phyloP scores from a whole-genome alignment of 1,140 invertebrate genomes.

The Brachionus calyciflorus region DNA sequence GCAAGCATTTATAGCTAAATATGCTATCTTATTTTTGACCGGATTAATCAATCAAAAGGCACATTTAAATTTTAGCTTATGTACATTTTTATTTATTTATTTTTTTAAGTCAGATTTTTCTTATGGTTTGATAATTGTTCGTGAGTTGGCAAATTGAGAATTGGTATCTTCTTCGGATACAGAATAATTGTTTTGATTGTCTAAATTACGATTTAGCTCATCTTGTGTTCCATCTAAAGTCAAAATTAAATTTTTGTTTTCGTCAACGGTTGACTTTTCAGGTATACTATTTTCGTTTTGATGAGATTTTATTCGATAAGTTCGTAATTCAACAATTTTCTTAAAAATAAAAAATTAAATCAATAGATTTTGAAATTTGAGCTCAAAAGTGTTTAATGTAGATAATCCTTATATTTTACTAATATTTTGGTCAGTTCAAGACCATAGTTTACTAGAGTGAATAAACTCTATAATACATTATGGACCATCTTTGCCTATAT shows the following conservation, averaged over 20 bases:
- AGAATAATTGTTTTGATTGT: conserved; percentile 37
- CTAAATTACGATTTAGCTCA: neutral
- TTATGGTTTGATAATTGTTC: conserved; percentile 23
- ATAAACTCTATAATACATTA: no score
- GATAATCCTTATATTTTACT: no score
- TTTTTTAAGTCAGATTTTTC: neutral
- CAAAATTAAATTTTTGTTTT: conserved; percentile 39
- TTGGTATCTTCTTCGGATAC: conserved; percentile 19
- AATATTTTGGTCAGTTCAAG: no score
- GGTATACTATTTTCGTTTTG: neutral
- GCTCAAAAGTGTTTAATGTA: no score
- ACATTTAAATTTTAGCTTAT: neutral
- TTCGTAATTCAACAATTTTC: neutral
- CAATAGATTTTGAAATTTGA: no score
- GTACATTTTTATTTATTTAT: neutral
- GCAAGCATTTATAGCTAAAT: neutral
- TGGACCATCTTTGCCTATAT: no score
- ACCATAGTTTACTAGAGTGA: no score
- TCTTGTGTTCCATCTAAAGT: neutral
- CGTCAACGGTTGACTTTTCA: conserved; percentile 11
- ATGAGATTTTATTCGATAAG: neutral
- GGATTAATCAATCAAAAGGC: no score
- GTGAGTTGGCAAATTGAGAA: conserved; percentile 21
- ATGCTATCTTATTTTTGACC: no score
- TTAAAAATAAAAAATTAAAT: neutral